Conservation (phyloP, 1,140 invertebrate species). For the Euschistus heros region DNA sequence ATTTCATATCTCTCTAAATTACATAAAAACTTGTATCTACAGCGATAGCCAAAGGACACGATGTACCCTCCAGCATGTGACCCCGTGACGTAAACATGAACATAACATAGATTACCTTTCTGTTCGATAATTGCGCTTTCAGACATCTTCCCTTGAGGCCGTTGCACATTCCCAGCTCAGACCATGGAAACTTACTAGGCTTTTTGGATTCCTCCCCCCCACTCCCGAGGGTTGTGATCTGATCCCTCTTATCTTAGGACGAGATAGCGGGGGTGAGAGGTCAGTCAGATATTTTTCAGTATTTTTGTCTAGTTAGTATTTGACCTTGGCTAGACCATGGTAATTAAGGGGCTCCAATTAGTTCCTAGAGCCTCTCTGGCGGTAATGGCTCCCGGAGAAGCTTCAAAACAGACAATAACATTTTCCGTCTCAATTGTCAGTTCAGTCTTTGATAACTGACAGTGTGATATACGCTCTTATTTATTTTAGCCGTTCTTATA, state of each 20-base stretch:
- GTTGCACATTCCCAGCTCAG: background rate
- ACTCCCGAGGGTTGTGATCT: background rate
- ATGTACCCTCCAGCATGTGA: no score
- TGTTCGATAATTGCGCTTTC: background rate
- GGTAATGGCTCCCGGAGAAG: no score
- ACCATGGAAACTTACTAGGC: conserved; percentile 14
- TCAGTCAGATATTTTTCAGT: conserved; percentile 20
- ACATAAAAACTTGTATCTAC: no score
- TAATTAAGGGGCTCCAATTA: conserved; percentile 9
- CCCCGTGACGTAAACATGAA: no score
- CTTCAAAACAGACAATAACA: no score
- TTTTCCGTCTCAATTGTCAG: no score
- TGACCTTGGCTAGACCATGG: conserved; percentile 17
- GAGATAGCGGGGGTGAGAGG: conserved; percentile 19
- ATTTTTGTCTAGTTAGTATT: conserved; percentile 23
- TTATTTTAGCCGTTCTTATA: no score
- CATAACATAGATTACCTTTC: conserved; percentile 4
- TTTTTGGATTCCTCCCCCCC: no score
- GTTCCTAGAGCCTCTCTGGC: background rate
- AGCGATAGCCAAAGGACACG: no score
- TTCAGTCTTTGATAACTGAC: no score
- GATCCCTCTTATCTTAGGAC: conserved; percentile 8
- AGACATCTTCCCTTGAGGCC: background rate
- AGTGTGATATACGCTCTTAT: no score
- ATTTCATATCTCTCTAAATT: no score